These are phyloP conservation scores for Scaptomyza reducta DNA, from an alignment of 2,888 invertebrate species.

Conservation along the genomic window DNA sequence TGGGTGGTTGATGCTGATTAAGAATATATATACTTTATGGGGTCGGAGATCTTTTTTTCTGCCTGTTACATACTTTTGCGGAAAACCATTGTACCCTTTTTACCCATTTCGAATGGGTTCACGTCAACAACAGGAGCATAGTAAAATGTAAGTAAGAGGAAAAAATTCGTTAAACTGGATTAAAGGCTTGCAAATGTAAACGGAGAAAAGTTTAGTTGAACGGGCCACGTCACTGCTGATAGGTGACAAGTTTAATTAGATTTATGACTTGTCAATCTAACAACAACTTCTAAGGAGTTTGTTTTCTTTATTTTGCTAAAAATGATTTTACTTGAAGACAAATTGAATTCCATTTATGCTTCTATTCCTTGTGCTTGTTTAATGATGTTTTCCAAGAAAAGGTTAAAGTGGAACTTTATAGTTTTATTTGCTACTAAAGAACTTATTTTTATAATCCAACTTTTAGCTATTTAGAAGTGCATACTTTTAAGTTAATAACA, in stretches of 20 bases:
- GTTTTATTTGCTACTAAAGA: background rate
- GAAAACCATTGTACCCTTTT: too few species aligned
- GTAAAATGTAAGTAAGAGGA: slow-evolving; percentile 21
- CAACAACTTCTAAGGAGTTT: background rate
- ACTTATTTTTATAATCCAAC: background rate
- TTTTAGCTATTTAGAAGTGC: too few species aligned
- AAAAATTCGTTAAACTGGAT: slow-evolving; percentile 61
- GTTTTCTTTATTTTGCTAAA: background rate
- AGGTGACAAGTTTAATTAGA: slow-evolving; percentile 73
- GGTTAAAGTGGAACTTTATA: too few species aligned
- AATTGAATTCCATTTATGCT: too few species aligned
- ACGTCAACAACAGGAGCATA: slow-evolving; percentile 30
- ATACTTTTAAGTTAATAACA: too few species aligned
- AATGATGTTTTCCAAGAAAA: too few species aligned
- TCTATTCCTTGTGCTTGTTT: too few species aligned
- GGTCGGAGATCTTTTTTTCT: too few species aligned
- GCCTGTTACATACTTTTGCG: too few species aligned
- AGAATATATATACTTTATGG: too few species aligned
- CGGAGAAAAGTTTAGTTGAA: slow-evolving; percentile 24
- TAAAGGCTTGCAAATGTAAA: slow-evolving; percentile 16
- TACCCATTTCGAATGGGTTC: too few species aligned
- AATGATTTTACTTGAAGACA: background rate
- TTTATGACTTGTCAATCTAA: slow-evolving; percentile 57
- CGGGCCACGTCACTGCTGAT: slow-evolving; percentile 35
- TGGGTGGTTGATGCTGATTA: too few species aligned